Conservation (phyloP, 2,888 invertebrate genomes). For the Agapostemon virescens region DNA sequence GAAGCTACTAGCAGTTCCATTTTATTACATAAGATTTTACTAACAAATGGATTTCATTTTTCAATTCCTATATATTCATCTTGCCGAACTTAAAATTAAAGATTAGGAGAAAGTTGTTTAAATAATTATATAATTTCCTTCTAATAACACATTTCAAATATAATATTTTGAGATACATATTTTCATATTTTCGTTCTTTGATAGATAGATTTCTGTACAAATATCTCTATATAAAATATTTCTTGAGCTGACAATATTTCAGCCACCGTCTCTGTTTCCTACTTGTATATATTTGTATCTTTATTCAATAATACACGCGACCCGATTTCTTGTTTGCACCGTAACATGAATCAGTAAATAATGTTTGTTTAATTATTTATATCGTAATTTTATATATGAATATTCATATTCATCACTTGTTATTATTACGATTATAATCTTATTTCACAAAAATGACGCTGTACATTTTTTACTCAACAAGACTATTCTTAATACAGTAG, state of each 20-base stretch:
- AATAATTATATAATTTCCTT: conserved; percentile 14
- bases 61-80: conserved; percentile 10
- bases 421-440: conserved; percentile 1
- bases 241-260: conserved; percentile 64
- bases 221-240: conserved; percentile 80
- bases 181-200: conserved; percentile 57
- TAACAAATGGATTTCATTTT: conserved; percentile 2
- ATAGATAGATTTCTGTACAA: conserved; percentile 76
- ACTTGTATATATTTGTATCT: conserved; percentile 51
- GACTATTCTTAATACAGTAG: conserved; percentile 20
- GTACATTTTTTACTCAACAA: conserved; percentile 18
- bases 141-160: conserved; percentile 34
- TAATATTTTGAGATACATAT: conserved; percentile 42
- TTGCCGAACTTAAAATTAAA: neutral
- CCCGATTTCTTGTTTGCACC: conserved; percentile 31
- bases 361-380: conserved; percentile 23
- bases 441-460: conserved; percentile 12
- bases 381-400: conserved; percentile 7
- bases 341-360: conserved; percentile 29
- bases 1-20: conserved; percentile 17
- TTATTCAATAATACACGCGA: conserved; percentile 34
- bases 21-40: conserved; percentile 10
- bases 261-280: conserved; percentile 26
- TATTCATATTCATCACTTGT: conserved; percentile 1
- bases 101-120: conserved; percentile 17